Evolutionary conservation across 2,797 vertebrate genomes (phyloP).

Genomic region (Huso huso): DNA sequence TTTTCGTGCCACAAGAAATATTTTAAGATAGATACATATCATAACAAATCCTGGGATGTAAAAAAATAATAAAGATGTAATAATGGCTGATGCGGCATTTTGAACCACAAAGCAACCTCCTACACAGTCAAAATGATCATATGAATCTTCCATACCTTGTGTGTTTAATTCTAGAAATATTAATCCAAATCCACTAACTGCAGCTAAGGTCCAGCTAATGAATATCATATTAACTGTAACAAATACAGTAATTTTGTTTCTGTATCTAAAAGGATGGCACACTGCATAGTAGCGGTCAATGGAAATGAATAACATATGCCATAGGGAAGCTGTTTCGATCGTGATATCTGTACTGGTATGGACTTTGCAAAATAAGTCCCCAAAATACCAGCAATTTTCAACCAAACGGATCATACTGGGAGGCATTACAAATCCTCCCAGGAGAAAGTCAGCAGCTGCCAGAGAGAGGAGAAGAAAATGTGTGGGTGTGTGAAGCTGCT

Average conservation of each 20-base stretch:
- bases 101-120: neutral
- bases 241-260: neutral
- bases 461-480: neutral
- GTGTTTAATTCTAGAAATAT: too few species aligned
- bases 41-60: neutral
- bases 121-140: neutral
- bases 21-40: neutral
- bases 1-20: neutral
- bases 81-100: neutral
- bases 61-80: neutral
- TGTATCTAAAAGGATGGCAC: neutral
- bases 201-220: neutral
- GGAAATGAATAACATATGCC: neutral
- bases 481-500: neutral
- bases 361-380: neutral
- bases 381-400: neutral
- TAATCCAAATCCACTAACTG: neutral
- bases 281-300: constrained; percentile 4
- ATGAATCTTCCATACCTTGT: neutral
- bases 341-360: neutral
- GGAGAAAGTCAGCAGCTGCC: neutral
- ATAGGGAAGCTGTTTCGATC: neutral
- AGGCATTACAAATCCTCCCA: neutral
- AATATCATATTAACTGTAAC: neutral
- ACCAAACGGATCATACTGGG: neutral